Evolutionary conservation across 2,113 vertebrate genomes (phyloP).

Genomic region (Poicephalus gulielmi): DNA sequence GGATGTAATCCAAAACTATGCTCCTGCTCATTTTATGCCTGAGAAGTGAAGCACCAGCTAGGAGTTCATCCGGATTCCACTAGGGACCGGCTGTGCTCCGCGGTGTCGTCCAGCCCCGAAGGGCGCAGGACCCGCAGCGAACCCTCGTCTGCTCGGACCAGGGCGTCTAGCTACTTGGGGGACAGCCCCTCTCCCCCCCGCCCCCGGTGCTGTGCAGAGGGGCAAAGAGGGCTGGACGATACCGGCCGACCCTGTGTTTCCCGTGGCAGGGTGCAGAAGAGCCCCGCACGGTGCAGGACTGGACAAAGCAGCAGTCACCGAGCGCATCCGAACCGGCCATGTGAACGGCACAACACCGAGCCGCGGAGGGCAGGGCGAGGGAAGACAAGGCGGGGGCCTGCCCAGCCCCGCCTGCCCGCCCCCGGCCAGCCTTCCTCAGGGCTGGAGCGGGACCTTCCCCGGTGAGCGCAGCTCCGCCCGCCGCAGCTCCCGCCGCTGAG

Average conservation of each 20-base stretch:
- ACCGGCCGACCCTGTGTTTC: neutral
- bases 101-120: neutral
- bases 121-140: neutral
- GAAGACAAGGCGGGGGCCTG: neutral
- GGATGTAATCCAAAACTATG: neutral
- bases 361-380: neutral
- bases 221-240: neutral
- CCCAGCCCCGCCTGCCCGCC: neutral
- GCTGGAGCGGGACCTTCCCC: neutral
- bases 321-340: neutral
- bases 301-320: neutral
- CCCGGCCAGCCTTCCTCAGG: neutral
- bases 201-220: neutral
- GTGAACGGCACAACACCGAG: neutral
- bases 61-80: neutral
- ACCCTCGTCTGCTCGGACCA: neutral
- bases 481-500: slow-evolving; percentile 2
- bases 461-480: neutral
- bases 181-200: neutral
- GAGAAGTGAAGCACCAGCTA: neutral
- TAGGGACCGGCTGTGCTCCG: neutral
- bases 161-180: neutral
- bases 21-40: neutral
- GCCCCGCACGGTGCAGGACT: neutral
- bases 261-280: neutral